Evolutionary conservation across 2,113 vertebrate genomes (phyloP).

Genomic region (Indri indri): DNA sequence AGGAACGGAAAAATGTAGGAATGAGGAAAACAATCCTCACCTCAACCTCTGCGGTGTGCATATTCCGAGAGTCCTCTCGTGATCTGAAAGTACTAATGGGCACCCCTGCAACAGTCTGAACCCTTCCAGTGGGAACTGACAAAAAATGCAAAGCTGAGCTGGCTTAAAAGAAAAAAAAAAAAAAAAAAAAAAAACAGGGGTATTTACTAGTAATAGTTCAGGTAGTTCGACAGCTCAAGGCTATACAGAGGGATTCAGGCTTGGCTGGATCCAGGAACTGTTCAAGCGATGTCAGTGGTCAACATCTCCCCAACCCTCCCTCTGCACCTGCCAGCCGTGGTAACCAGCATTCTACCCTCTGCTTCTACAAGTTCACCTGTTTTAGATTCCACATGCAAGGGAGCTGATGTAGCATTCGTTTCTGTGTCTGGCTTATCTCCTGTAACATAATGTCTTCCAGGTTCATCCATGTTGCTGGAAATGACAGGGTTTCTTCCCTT

Average conservation of each 20-base stretch:
- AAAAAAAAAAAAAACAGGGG: too few species aligned
- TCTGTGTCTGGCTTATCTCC: background rate
- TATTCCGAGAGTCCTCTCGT: background rate
- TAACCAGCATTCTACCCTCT: too few species aligned
- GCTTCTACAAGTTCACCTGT: background rate
- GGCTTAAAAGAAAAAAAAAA: background rate
- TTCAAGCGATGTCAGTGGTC: background rate
- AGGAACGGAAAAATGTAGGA: background rate
- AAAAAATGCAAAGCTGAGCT: background rate
- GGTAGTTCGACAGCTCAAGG: background rate
- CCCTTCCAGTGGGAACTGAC: background rate
- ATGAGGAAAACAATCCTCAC: too few species aligned
- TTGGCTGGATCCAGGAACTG: background rate
- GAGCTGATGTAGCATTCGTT: too few species aligned
- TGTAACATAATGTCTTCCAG: background rate
- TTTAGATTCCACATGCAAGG: too few species aligned
- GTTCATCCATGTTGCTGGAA: background rate
- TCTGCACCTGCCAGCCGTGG: background rate
- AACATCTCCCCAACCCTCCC: too few species aligned
- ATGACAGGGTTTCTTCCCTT: background rate
- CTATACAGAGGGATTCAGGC: background rate
- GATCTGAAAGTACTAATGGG: background rate
- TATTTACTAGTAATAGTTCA: background rate
- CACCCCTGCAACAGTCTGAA: background rate
- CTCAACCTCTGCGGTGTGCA: accelerated